Percentiles rank a stretch among this genome's conserved stretches.
These are phyloP conservation scores for Andrena hattorfiana DNA, from an alignment of 2,888 invertebrate genomes.

Conservation along the genomic window DNA sequence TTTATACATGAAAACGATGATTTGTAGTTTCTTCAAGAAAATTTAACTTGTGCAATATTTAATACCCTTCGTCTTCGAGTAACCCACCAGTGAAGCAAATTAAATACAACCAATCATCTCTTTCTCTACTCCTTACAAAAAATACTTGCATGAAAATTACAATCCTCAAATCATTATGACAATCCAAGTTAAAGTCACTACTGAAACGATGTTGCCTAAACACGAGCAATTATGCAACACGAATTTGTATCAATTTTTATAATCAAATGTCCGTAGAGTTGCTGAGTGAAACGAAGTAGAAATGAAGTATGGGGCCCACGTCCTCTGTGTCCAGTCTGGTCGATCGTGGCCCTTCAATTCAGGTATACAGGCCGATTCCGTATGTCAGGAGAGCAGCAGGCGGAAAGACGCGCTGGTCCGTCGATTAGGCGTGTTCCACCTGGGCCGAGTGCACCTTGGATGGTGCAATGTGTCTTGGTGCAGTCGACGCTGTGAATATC, in stretches of 20 bases:
- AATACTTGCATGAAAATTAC: neutral
- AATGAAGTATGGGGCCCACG: neutral
- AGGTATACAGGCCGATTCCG: slow-evolving; percentile 78
- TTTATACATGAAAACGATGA: neutral
- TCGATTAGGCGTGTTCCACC: slow-evolving; percentile 47
- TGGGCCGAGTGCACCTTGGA: slow-evolving; percentile 57
- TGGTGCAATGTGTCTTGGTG: slow-evolving; percentile 57
- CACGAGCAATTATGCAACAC: neutral
- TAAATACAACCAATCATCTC: no score
- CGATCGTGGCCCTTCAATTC: slow-evolving; percentile 64
- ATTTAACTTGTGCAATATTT: neutral
- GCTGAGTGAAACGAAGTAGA: neutral
- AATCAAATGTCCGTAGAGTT: neutral
- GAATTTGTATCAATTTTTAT: neutral
- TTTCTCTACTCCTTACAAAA: no score
- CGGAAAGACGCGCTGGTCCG: slow-evolving; percentile 59
- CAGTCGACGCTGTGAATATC: slow-evolving; percentile 59
- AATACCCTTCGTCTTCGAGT: neutral
- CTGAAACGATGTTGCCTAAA: neutral
- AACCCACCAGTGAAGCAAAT: neutral
- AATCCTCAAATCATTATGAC: neutral
- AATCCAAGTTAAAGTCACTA: neutral
- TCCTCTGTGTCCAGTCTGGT: neutral
- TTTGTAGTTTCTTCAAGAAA: neutral
- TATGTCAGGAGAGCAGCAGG: slow-evolving; percentile 77